Conservation (phyloP, 2,888 invertebrate species). For the Sussaba pulchella region DNA sequence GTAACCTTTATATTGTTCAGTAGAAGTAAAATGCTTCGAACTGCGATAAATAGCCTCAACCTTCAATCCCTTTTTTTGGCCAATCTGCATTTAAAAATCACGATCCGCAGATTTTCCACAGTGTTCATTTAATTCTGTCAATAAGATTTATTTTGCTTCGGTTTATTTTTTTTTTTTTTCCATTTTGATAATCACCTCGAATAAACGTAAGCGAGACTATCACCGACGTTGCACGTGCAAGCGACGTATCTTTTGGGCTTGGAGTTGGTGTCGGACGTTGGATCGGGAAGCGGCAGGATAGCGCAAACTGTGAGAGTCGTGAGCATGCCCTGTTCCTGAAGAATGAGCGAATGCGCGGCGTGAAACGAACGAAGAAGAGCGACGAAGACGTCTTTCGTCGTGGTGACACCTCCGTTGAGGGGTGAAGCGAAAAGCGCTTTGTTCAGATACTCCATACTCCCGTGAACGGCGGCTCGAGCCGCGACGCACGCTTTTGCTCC, state of each 20-base stretch:
- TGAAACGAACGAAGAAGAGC: slow-evolving; percentile 92
- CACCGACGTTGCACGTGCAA: slow-evolving; percentile 95
- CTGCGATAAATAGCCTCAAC: too few relatives aligned
- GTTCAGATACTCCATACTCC: slow-evolving; percentile 93
- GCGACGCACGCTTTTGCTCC: slow-evolving; percentile 93
- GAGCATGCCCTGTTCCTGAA: slow-evolving; percentile 92
- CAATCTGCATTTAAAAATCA: too few relatives aligned
- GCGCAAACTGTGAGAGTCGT: slow-evolving; percentile 94
- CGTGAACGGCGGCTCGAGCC: slow-evolving; percentile 94
- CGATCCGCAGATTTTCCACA: too few relatives aligned
- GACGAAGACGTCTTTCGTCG: slow-evolving; percentile 91
- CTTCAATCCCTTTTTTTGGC: too few relatives aligned
- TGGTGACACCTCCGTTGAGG: slow-evolving; percentile 81
- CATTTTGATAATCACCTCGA: slow-evolving; percentile 86
- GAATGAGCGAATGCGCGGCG: slow-evolving; percentile 93
- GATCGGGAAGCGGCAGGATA: slow-evolving; percentile 86
- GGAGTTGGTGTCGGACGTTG: slow-evolving; percentile 71
- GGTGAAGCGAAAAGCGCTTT: slow-evolving; percentile 87
- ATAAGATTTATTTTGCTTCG: too few relatives aligned
- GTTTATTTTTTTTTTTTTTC: too few relatives aligned
- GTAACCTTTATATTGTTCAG: too few relatives aligned
- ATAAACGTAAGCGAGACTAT: slow-evolving; percentile 95
- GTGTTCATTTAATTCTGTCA: too few relatives aligned
- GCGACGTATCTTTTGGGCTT: slow-evolving; percentile 87
- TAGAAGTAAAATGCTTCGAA: too few relatives aligned